Evolutionary conservation across 1,140 invertebrate genomes (phyloP), one percentile per base, ranked within the genome.

Genomic region (Pachyrhynchus sulphureomaculatus): DNA sequence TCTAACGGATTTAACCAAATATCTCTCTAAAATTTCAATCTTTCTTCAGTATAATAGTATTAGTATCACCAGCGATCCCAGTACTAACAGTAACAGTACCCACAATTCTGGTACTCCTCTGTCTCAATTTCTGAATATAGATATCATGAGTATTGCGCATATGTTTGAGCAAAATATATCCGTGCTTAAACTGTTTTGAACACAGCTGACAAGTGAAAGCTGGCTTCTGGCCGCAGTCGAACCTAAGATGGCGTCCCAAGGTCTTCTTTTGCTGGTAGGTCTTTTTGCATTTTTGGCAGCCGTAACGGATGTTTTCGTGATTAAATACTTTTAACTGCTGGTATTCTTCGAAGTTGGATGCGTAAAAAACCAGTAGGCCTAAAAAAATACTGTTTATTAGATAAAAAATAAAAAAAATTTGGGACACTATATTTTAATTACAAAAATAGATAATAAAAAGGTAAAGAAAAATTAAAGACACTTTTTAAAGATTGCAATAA

Each of bases 221-320:
- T 2, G 86, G 86, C 54, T 81, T 78, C 62, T 86, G 83, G n/a
- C 84, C 83, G 72, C 88, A 89, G 71, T 81, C 81, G 37, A 74
- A 75, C 44, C 73, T 66, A 18, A 81, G 66, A 68, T 82, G 80
- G 42, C 75, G 68, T 6, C 67, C 73, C 32, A 82, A 66, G 4
- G 78, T 80, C 71, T 81, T 81, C 67, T 82, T 82, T 70, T 81
- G 80, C 68, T 79, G 79, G 72, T 82, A 82, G 59, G 78, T 79
- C 58, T 83, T 82, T 26, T 82, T 81, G 71, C 84, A 85, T 67
- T 82, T 80, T 52, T 79, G 79, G 72, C 84, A 85, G 56, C 79
- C 79, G 67, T 81, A 81, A 52, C 79, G 55, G 15, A 68, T 62
- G 20, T 48, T 41, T n/a, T 61, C 62, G 32, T 69, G 63, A 34